phyloP scores from a whole-genome alignment of 2,888 invertebrate genomes.

The Diarsia rubi region DNA sequence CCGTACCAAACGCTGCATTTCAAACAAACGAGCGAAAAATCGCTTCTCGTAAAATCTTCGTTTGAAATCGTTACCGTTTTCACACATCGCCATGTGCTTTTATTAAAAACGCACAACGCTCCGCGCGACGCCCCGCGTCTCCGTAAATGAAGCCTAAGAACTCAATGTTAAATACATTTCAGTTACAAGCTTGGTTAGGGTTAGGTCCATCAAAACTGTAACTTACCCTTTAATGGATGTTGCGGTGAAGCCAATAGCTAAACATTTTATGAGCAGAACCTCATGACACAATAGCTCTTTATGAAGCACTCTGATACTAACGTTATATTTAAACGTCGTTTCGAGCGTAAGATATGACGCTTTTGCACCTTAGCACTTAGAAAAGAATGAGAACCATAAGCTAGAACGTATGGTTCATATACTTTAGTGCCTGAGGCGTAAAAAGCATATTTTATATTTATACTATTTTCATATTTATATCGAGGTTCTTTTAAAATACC shows the following conservation, averaged over 20 bases:
- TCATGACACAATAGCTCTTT: slow-evolving; percentile 22
- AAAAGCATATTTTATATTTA: slow-evolving; percentile 7
- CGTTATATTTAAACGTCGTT: slow-evolving; percentile 41
- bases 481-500: slow-evolving; percentile 20
- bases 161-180: slow-evolving; percentile 13
- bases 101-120: too few relatives aligned
- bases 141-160: too few relatives aligned
- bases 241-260: slow-evolving; percentile 5
- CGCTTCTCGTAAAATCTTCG: too few relatives aligned
- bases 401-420: slow-evolving; percentile 28
- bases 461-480: slow-evolving; percentile 9
- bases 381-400: slow-evolving; percentile 28
- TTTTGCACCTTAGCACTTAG: slow-evolving; percentile 51
- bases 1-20: too few relatives aligned
- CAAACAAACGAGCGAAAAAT: too few relatives aligned
- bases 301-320: slow-evolving; percentile 39
- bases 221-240: slow-evolving; percentile 13
- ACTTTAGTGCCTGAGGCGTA: slow-evolving; percentile 14
- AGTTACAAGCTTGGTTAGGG: background rate
- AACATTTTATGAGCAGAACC: slow-evolving; percentile 6
- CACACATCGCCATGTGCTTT: too few relatives aligned
- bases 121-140: too few relatives aligned
- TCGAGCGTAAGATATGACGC: slow-evolving; percentile 38
- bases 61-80: too few relatives aligned
- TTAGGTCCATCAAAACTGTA: slow-evolving; percentile 25